Percentiles rank a stretch among this genome's conserved stretches.
These are phyloP conservation scores for Rallus limicola DNA, from an alignment of 2,113 vertebrate species.

Conservation along the genomic window DNA sequence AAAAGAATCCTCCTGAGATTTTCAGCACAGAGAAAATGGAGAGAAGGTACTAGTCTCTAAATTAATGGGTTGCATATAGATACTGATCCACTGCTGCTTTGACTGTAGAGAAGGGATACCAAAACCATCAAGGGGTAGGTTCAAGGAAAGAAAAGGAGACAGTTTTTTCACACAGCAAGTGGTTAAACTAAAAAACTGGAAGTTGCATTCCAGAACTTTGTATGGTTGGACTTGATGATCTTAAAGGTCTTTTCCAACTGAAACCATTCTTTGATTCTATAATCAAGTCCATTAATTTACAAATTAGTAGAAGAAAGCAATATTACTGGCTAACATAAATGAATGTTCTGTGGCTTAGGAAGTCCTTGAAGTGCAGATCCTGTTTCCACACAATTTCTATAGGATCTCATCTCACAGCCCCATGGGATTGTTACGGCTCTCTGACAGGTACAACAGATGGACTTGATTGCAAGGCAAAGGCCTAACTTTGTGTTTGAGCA, in stretches of 20 bases:
- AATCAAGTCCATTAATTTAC: neutral
- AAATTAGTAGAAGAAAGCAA: neutral
- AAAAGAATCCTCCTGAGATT: neutral
- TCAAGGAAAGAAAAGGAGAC: neutral
- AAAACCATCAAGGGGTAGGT: neutral
- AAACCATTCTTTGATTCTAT: too few relatives aligned
- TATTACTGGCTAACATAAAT: neutral
- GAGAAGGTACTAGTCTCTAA: neutral
- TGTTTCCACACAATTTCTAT: neutral
- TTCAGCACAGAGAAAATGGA: neutral
- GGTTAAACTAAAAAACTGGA: neutral
- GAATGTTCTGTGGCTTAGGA: neutral
- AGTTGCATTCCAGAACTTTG: neutral
- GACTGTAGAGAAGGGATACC: neutral
- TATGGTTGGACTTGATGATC: neutral
- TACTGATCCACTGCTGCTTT: neutral
- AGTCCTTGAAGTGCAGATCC: neutral
- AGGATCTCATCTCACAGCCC: neutral
- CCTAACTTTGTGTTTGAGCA: neutral
- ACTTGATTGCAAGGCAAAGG: neutral
- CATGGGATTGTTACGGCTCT: neutral
- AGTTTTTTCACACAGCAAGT: neutral
- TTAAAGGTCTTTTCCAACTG: too few relatives aligned
- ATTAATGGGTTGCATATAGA: neutral
- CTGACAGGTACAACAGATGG: neutral